phyloP scores from a whole-genome alignment of 2,888 invertebrate species.

The Drosophila vallismaia region DNA sequence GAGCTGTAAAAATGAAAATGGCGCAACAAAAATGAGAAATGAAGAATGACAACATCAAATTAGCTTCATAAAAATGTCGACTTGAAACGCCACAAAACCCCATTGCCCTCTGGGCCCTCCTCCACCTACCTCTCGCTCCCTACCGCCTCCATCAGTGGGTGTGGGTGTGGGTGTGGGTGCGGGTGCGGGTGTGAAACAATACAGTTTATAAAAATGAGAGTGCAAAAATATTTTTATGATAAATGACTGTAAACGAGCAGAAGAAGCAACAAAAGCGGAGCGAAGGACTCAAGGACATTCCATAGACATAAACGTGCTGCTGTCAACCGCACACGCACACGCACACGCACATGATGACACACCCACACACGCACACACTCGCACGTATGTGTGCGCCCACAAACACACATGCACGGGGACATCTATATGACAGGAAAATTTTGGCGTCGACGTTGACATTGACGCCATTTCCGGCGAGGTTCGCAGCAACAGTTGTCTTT shows the following conservation, averaged over 20 bases:
- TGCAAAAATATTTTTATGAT: constrained; percentile 77
- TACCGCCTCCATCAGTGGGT: background rate
- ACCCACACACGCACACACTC: constrained; percentile 29
- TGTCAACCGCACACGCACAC: constrained; percentile 66
- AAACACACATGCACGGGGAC: constrained; percentile 18
- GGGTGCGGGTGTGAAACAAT: constrained; percentile 67
- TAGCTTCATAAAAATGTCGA: constrained; percentile 76
- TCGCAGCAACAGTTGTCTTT: constrained; percentile 65
- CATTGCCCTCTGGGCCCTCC: constrained; percentile 5
- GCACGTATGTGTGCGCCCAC: constrained; percentile 23
- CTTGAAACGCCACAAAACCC: constrained; percentile 15
- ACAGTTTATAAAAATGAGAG: constrained; percentile 75
- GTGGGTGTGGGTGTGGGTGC: constrained; percentile 3
- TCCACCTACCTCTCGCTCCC: background rate
- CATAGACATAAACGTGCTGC: constrained; percentile 73
- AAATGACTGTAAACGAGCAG: constrained; percentile 78
- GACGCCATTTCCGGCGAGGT: constrained; percentile 74
- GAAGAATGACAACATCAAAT: constrained; percentile 78
- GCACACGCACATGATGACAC: constrained; percentile 61
- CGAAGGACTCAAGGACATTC: constrained; percentile 34
- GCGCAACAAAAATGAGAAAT: constrained; percentile 73
- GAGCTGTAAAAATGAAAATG: constrained; percentile 71
- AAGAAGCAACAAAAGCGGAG: constrained; percentile 59
- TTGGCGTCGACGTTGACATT: constrained; percentile 76
- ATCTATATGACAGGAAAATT: constrained; percentile 62